Evolutionary conservation across 2,113 vertebrate genomes (phyloP), one percentile per base, ranked within the genome.

Genomic region (Camelus bactrianus): DNA sequence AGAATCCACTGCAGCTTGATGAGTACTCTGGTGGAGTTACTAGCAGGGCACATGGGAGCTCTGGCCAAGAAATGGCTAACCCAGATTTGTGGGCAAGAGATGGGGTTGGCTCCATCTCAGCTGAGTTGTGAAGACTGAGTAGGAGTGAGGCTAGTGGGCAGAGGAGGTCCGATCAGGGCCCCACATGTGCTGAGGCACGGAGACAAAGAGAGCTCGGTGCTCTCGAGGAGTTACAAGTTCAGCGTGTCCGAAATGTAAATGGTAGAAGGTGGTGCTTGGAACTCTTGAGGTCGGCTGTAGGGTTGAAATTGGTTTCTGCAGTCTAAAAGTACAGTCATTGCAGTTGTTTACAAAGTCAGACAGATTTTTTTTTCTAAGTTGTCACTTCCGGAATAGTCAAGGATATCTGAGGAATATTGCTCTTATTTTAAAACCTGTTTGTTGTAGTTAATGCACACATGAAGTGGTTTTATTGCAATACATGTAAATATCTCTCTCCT

Each of bases 361-460:
- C 76, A 73, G 13, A 15, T n/a, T 76, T 62, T 30, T 73, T 52
- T 73, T 58, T 38, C 65, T 48, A 38, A 48, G 16, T 72, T 89
- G 56, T 77, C 60, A 42, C 62, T 83, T 97, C 52, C 5, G 54
- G 20, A 88, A 54, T 38, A 82, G n/a, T 89, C 91, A 70, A 69
- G 60, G 28, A 7, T 87, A 32, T 69, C 64, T 80, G 52, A 91
- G 72, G 72, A 91, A 4, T 28, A 22, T 24, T 35, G 24, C 14
- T 94, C 30, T 96, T 87, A 52, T n/a, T 91, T 87, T 83, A 83
- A 83, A 88, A 62, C 50, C 35, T 89, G 0, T 48, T n/a, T 76
- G 3, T 38, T 54, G 8, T 17, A 67, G 26, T 67, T 93, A 54
- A 60, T 79, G 19, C 17, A 35, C 35, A 70, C 5, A 15, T 46